These are phyloP conservation scores for Falco berigora DNA, from an alignment of 2,797 vertebrate species.

Conservation along the genomic window DNA sequence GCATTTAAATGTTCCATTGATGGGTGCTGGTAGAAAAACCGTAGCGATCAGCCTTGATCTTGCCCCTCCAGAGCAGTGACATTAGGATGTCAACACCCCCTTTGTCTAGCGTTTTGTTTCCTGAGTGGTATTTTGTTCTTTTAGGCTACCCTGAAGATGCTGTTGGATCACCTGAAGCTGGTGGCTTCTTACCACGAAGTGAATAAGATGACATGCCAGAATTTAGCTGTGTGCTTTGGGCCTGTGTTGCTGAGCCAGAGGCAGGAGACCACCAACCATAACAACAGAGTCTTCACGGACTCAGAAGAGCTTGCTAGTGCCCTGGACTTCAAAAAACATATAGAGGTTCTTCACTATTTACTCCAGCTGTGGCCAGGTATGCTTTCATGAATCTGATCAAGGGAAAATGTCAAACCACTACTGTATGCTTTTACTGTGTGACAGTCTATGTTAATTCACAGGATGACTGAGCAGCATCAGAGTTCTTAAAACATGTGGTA, in stretches of 20 bases:
- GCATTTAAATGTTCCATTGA: not conserved
- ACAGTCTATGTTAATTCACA: not conserved
- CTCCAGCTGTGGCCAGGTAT: constrained; percentile 97
- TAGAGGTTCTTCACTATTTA: constrained; percentile 97
- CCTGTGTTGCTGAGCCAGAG: constrained; percentile 92
- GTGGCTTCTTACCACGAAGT: constrained; percentile 92
- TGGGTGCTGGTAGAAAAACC: not conserved
- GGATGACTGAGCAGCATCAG: not conserved
- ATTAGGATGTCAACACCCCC: not conserved
- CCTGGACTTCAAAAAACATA: constrained; percentile 98
- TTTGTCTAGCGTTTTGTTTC: not conserved
- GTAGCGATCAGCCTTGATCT: not conserved
- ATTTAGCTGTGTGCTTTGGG: constrained; percentile 96
- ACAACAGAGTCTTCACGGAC: constrained; percentile 92
- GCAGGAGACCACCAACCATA: constrained; percentile 89
- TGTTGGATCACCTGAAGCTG: constrained; percentile 92
- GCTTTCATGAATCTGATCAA: not conserved
- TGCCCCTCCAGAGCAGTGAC: not conserved
- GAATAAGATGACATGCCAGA: constrained; percentile 99
- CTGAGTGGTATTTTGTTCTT: constrained; percentile 40
- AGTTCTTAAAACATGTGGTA: not conserved
- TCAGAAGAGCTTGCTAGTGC: constrained; percentile 95
- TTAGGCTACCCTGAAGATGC: constrained; percentile 88
- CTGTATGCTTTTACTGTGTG: not conserved
- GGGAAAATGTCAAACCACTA: not conserved